Evolutionary conservation across 2,888 invertebrate species (phyloP).

Genomic region (Cephonodes hylas): DNA sequence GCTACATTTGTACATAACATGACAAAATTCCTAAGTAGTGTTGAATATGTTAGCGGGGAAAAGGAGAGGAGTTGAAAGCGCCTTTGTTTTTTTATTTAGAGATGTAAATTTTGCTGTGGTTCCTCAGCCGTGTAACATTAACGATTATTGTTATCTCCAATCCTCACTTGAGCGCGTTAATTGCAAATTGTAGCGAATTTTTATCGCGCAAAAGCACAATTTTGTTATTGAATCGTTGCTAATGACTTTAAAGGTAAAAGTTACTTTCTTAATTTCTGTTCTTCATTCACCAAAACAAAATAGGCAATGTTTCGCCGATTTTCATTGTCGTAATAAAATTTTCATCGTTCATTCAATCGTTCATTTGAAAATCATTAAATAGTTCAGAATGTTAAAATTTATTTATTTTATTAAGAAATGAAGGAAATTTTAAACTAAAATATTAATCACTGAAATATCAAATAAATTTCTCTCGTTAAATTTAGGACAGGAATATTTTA

Average conservation of each 20-base stretch:
- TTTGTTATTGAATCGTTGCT: not conserved
- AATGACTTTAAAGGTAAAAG: not conserved
- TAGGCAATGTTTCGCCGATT: too few relatives aligned
- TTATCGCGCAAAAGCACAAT: slow-evolving; percentile 1
- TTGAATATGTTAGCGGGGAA: not conserved
- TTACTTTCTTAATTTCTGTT: not conserved
- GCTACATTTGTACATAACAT: too few relatives aligned
- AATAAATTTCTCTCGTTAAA: too few relatives aligned
- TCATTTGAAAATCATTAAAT: too few relatives aligned
- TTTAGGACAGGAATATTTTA: too few relatives aligned
- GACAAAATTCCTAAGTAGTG: too few relatives aligned
- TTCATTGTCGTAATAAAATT: too few relatives aligned
- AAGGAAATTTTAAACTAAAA: too few relatives aligned
- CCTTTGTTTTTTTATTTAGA: not conserved
- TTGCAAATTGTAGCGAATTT: slow-evolving; percentile 21
- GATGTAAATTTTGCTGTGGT: not conserved
- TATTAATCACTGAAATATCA: too few relatives aligned
- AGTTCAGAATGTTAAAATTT: too few relatives aligned
- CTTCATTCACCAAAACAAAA: not conserved
- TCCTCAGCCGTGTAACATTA: not conserved
- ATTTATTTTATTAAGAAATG: too few relatives aligned
- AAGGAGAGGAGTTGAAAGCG: not conserved
- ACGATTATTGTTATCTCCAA: slow-evolving; percentile 14
- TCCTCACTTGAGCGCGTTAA: slow-evolving; percentile 22
- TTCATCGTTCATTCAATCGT: too few relatives aligned